phyloP scores from a whole-genome alignment of 2,888 invertebrate species.

The Rosalia funebris region DNA sequence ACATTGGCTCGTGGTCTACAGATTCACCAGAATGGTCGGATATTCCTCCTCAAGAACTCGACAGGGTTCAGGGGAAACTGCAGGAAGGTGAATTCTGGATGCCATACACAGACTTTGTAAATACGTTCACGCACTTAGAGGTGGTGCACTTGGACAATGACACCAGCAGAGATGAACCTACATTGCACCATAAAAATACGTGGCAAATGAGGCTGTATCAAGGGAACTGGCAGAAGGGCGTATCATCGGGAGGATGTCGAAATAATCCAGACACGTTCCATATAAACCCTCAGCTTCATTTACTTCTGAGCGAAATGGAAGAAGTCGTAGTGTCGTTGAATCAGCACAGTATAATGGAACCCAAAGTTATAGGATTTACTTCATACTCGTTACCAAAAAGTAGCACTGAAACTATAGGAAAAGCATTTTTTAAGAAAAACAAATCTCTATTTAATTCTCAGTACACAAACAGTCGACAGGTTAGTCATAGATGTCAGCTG shows the following conservation, averaged over 20 bases:
- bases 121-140: slow-evolving; percentile 84
- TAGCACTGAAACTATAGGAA: slow-evolving; percentile 79
- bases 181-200: slow-evolving; percentile 78
- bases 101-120: slow-evolving; percentile 83
- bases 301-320: slow-evolving; percentile 81
- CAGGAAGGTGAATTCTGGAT: slow-evolving; percentile 71
- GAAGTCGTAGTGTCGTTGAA: slow-evolving; percentile 87
- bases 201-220: slow-evolving; percentile 91
- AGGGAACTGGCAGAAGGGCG: slow-evolving; percentile 82
- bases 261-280: slow-evolving; percentile 93
- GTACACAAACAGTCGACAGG: slow-evolving; percentile 91
- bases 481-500: slow-evolving; percentile 72
- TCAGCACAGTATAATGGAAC: slow-evolving; percentile 91
- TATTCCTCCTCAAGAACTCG: slow-evolving; percentile 77
- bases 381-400: slow-evolving; percentile 80
- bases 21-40: slow-evolving; percentile 81
- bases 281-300: slow-evolving; percentile 89
- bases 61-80: slow-evolving; percentile 69
- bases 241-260: slow-evolving; percentile 89
- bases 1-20: slow-evolving; percentile 76
- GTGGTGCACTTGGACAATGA: slow-evolving; percentile 82
- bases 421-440: slow-evolving; percentile 83
- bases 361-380: slow-evolving; percentile 92
- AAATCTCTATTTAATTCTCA: slow-evolving; percentile 89
- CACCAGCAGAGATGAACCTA: slow-evolving; percentile 85